phyloP scores from a whole-genome alignment of 2,888 invertebrate species.

The Brenthis ino region DNA sequence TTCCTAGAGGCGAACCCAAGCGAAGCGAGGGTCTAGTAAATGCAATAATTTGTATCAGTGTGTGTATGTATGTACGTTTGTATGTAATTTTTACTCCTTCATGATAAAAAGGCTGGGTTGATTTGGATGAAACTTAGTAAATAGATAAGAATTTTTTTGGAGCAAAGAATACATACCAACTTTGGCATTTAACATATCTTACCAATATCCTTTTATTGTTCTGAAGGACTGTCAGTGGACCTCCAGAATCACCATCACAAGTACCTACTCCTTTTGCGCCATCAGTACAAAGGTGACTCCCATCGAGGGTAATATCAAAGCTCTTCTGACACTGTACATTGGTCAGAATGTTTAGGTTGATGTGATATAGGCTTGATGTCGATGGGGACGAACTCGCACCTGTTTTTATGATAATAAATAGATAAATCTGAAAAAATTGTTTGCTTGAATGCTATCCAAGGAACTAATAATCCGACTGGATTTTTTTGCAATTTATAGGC shows the following conservation, averaged over 20 bases:
- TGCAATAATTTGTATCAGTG: background rate
- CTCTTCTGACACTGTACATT: slow-evolving; percentile 67
- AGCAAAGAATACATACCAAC: too few relatives aligned
- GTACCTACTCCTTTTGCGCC: slow-evolving; percentile 68
- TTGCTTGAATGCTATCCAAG: background rate
- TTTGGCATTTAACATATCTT: slow-evolving; percentile 18
- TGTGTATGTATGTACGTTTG: background rate
- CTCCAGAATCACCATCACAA: slow-evolving; percentile 75
- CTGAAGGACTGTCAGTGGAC: slow-evolving; percentile 57
- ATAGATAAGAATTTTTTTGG: too few relatives aligned
- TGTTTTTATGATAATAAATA: too few relatives aligned
- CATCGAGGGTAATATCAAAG: slow-evolving; percentile 60
- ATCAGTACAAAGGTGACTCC: slow-evolving; percentile 72
- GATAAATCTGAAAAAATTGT: background rate
- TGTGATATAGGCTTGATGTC: slow-evolving; percentile 52
- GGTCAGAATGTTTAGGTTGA: slow-evolving; percentile 56
- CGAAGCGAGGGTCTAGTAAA: background rate
- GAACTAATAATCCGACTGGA: background rate
- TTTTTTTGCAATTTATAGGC: too few relatives aligned
- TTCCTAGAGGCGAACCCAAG: too few relatives aligned
- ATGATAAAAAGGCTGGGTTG: too few relatives aligned
- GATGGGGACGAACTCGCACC: slow-evolving; percentile 41
- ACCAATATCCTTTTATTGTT: slow-evolving; percentile 58
- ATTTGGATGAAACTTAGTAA: too few relatives aligned
- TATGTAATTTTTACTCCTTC: too few relatives aligned